Conservation (phyloP, 2,888 invertebrate species). For the Cartodere bifasciata region DNA sequence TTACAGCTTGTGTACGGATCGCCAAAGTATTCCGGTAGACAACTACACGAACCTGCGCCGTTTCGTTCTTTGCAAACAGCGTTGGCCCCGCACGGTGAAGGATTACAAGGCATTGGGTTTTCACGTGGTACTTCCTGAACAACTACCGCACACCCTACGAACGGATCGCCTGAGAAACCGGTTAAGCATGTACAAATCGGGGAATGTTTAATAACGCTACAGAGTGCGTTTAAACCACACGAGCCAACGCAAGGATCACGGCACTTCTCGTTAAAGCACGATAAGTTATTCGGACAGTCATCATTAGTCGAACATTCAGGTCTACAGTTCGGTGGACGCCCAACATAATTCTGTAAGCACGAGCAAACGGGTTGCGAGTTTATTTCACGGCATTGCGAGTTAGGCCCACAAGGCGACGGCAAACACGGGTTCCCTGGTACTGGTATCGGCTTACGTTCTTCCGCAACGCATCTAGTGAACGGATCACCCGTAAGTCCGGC, state of each 20-base stretch:
- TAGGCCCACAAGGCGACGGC: conserved; percentile 74
- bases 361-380: conserved; percentile 70
- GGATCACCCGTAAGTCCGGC: conserved; percentile 69
- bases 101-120: conserved; percentile 66
- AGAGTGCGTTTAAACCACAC: conserved; percentile 66
- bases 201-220: conserved; percentile 70
- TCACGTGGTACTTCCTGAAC: conserved; percentile 31
- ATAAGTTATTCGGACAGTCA: conserved; percentile 72
- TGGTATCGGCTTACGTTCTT: conserved; percentile 36
- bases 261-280: conserved; percentile 73
- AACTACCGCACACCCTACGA: conserved; percentile 50
- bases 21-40: conserved; percentile 70
- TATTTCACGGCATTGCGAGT: conserved; percentile 67
- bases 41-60: conserved; percentile 72
- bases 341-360: conserved; percentile 64
- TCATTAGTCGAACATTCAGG: conserved; percentile 77
- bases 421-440: conserved; percentile 60
- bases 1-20: conserved; percentile 78
- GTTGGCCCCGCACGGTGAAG: conserved; percentile 78
- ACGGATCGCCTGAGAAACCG: conserved; percentile 76
- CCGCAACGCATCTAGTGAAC: conserved; percentile 55
- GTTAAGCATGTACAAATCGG: conserved; percentile 70
- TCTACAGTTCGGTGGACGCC: conserved; percentile 73
- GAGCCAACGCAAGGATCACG: conserved; percentile 74
- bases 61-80: conserved; percentile 71